phyloP scores from a whole-genome alignment of 2,888 invertebrate species.

The Yponomeuta evonymella region DNA sequence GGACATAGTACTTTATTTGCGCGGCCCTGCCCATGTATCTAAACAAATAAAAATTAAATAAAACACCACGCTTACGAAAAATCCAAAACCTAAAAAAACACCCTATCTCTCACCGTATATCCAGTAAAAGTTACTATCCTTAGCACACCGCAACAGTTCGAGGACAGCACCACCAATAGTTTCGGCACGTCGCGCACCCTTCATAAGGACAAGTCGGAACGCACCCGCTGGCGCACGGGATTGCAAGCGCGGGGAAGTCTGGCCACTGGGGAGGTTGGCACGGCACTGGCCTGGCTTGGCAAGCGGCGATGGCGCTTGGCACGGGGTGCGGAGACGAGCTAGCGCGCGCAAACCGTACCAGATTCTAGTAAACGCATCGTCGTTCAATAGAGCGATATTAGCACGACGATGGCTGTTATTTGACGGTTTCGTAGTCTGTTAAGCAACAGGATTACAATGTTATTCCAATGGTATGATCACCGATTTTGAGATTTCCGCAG shows the following conservation, averaged over 20 bases:
- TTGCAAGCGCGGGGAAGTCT: conserved; percentile 30
- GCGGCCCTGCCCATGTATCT: too few relatives aligned
- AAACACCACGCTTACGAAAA: too few relatives aligned
- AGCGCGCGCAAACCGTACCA: neutral
- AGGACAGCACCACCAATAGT: conserved; percentile 42
- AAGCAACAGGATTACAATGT: too few relatives aligned
- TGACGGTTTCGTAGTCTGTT: neutral
- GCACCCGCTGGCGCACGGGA: conserved; percentile 41
- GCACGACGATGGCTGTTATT: neutral
- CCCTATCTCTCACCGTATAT: conserved; percentile 45
- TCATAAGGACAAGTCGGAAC: conserved; percentile 56
- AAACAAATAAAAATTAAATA: too few relatives aligned
- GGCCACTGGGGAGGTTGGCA: conserved; percentile 52
- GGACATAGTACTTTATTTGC: too few relatives aligned
- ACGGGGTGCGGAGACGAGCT: neutral
- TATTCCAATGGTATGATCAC: too few relatives aligned
- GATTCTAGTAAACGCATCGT: neutral
- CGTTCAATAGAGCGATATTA: neutral
- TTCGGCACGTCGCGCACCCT: conserved; percentile 39
- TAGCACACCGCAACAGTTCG: conserved; percentile 43
- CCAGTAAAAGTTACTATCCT: conserved; percentile 65
- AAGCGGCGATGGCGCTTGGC: conserved; percentile 26
- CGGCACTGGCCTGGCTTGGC: conserved; percentile 58
- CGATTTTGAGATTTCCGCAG: too few relatives aligned
- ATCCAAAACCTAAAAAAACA: neutral